phyloP scores from a whole-genome alignment of 64 coral and sea anemone genomes.

The Stichodactyla mertensii region DNA sequence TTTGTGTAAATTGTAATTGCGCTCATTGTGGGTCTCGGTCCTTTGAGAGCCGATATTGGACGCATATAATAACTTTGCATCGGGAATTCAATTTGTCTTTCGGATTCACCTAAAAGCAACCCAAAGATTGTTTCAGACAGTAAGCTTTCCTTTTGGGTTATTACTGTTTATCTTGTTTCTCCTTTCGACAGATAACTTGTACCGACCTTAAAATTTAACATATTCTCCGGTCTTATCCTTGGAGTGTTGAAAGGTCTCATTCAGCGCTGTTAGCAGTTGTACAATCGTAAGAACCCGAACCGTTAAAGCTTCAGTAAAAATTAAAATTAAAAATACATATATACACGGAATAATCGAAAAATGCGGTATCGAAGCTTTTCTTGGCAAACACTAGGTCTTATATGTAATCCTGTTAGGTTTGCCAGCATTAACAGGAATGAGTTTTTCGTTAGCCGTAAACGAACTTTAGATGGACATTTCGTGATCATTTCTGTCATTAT shows the following conservation, averaged over 20 bases:
- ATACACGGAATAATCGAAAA: background rate
- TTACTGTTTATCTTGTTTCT: background rate
- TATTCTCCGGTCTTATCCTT: background rate
- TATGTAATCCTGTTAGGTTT: background rate
- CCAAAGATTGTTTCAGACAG: background rate
- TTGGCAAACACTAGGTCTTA: background rate
- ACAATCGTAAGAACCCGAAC: background rate
- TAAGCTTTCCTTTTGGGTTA: background rate
- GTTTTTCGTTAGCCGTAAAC: background rate
- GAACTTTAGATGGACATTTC: background rate
- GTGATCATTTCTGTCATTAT: background rate
- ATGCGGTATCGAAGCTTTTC: background rate
- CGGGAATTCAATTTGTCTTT: background rate
- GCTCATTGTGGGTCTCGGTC: conserved; percentile 56
- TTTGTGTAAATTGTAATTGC: conserved; percentile 82
- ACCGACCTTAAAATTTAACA: background rate
- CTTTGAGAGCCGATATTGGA: conserved; percentile 50
- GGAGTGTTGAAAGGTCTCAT: background rate
- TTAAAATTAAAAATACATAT: background rate
- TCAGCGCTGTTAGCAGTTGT: background rate
- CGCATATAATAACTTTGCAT: background rate
- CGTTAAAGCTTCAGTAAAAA: background rate
- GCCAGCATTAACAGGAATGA: background rate
- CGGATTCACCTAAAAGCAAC: background rate
- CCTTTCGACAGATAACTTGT: background rate